phyloP scores from a whole-genome alignment of 2,888 invertebrate species.

The Lithophane semibrunnea region DNA sequence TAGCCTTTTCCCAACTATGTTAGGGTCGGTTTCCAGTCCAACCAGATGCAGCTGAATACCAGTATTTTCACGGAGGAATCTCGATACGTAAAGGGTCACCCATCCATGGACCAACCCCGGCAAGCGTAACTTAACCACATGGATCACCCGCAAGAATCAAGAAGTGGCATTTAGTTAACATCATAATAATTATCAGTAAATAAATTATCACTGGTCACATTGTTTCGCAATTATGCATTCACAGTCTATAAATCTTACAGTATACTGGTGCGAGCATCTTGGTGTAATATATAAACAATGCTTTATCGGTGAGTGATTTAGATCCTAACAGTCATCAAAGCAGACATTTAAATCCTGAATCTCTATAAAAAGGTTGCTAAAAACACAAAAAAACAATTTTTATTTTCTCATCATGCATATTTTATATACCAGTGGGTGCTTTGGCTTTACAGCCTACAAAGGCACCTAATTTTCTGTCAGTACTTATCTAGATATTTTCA shows the following conservation, averaged over 20 bases:
- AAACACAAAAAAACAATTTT: neutral
- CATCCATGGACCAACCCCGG: too few relatives aligned
- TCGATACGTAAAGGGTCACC: too few relatives aligned
- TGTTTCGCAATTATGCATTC: neutral
- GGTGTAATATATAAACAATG: neutral
- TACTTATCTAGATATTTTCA: neutral
- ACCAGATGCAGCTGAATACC: too few relatives aligned
- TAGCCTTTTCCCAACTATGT: too few relatives aligned
- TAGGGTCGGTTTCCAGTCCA: too few relatives aligned
- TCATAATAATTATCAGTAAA: neutral
- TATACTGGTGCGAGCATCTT: neutral
- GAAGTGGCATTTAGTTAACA: neutral
- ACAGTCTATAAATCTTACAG: neutral
- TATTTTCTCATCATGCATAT: neutral
- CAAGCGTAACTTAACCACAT: too few relatives aligned
- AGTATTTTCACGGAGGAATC: too few relatives aligned
- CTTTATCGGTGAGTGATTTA: neutral
- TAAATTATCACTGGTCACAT: neutral
- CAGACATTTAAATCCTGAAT: neutral
- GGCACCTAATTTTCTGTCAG: neutral
- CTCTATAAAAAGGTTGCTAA: neutral
- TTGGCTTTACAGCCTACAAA: neutral
- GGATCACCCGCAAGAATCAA: too few relatives aligned
- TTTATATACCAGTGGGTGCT: too few relatives aligned
- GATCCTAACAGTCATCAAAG: neutral